Percentiles rank a stretch among this genome's conserved stretches.
phyloP scores from a whole-genome alignment of 53 echinoderm and acorn worm species.

The Antedon mediterranea region DNA sequence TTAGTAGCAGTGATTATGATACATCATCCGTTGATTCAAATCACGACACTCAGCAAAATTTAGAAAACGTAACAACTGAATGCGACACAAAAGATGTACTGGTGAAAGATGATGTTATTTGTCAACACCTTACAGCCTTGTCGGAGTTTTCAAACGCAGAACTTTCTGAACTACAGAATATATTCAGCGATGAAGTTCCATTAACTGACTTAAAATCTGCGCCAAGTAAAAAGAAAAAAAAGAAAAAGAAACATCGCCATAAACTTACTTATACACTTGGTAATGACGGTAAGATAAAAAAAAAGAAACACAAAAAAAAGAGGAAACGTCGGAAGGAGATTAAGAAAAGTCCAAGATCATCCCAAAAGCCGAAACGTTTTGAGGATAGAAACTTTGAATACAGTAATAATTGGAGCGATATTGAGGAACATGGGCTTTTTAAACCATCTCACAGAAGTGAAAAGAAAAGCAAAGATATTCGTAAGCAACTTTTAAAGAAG shows the following conservation, averaged over 20 bases:
- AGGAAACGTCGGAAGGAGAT: neutral
- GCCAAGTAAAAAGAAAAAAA: constrained; percentile 10
- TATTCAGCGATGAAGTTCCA: neutral
- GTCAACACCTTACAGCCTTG: neutral
- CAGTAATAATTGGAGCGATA: neutral
- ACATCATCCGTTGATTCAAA: neutral
- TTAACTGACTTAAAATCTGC: neutral
- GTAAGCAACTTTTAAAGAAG: neutral
- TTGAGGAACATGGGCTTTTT: neutral
- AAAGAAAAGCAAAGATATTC: neutral
- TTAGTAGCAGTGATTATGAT: too few relatives aligned
- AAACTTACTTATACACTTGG: neutral
- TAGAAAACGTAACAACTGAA: neutral
- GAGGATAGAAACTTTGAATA: neutral
- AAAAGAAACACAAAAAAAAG: neutral
- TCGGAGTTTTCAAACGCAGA: neutral
- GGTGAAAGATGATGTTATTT: neutral
- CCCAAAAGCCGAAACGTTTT: neutral
- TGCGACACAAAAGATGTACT: neutral
- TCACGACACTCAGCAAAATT: neutral
- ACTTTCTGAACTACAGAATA: neutral
- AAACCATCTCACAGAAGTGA: neutral
- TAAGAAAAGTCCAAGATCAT: neutral
- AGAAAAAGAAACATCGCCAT: constrained; percentile 5
- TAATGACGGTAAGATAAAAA: neutral